Percentiles rank a stretch among this genome's conserved stretches.
phyloP scores from a whole-genome alignment of 2,113 vertebrate species.

The Eira barbara region DNA sequence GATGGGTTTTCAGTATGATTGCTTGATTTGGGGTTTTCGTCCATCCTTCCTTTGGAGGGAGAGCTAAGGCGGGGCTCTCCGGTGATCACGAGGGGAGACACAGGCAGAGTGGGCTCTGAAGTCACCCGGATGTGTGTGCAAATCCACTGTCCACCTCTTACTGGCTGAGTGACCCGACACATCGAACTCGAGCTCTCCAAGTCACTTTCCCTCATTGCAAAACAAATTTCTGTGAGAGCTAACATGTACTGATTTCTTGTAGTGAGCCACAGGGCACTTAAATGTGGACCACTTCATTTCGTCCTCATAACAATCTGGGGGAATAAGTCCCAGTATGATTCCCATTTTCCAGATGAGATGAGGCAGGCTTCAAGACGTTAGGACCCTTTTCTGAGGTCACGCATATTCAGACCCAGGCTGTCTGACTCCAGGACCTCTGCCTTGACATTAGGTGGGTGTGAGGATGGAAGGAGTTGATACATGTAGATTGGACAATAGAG shows the following conservation, averaged over 20 bases:
- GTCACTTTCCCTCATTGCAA: neutral
- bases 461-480: neutral
- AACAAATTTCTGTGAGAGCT: neutral
- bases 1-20: neutral
- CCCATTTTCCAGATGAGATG: neutral
- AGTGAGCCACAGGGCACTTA: neutral
- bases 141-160: neutral
- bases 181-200: neutral
- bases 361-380: neutral
- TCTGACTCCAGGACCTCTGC: neutral
- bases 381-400: neutral
- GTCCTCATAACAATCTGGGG: neutral
- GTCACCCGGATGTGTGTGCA: neutral
- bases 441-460: neutral
- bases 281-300: neutral
- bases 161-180: neutral
- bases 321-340: neutral
- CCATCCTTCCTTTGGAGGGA: neutral
- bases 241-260: neutral
- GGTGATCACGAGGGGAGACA: no score
- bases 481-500: neutral
- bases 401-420: neutral
- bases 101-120: neutral
- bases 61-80: rapidly evolving
- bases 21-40: neutral